Percentiles rank a stretch among this genome's conserved stretches.
Evolutionary conservation across 2,797 vertebrate species (phyloP).

Genomic region (Pteronotus mesoamericanus): DNA sequence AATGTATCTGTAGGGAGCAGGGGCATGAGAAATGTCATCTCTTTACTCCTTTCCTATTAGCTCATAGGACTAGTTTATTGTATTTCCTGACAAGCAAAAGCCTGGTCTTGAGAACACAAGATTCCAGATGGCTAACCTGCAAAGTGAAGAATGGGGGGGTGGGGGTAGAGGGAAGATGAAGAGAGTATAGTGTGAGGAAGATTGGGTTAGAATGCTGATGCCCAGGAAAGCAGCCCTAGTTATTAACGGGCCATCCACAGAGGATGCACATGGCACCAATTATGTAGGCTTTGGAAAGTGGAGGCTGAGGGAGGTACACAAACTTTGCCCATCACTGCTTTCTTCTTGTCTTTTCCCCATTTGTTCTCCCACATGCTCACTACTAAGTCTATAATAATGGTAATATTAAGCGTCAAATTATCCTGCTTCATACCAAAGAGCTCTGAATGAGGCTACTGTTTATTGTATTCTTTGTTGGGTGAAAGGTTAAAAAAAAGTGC

Average conservation of each 20-base stretch:
- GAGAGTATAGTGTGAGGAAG: not conserved
- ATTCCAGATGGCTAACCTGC: not conserved
- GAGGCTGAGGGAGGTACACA: not conserved
- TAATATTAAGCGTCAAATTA: slow-evolving; percentile 52
- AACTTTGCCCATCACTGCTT: not conserved
- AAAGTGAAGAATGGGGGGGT: not conserved
- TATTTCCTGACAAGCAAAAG: not conserved
- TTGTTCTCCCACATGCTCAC: not conserved
- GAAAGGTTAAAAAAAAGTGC: slow-evolving; percentile 66
- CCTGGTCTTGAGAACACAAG: not conserved
- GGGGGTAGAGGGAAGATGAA: not conserved
- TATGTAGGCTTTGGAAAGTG: not conserved
- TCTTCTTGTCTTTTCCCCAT: not conserved
- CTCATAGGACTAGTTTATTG: not conserved
- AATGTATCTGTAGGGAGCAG: too few relatives aligned
- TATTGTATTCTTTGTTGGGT: slow-evolving; percentile 69
- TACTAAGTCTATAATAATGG: not conserved
- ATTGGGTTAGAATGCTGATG: not conserved
- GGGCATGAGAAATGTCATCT: not conserved
- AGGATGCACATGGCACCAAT: not conserved
- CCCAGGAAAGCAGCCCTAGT: not conserved
- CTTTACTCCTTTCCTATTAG: not conserved
- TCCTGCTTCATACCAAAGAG: slow-evolving; percentile 40
- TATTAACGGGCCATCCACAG: not conserved
- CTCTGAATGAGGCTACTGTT: slow-evolving; percentile 70